A percentile compares a stretch with the other conserved stretches of the same genome.
Conservation (phyloP, 2,888 invertebrate genomes). For the Drosophila engyochracea region DNA sequence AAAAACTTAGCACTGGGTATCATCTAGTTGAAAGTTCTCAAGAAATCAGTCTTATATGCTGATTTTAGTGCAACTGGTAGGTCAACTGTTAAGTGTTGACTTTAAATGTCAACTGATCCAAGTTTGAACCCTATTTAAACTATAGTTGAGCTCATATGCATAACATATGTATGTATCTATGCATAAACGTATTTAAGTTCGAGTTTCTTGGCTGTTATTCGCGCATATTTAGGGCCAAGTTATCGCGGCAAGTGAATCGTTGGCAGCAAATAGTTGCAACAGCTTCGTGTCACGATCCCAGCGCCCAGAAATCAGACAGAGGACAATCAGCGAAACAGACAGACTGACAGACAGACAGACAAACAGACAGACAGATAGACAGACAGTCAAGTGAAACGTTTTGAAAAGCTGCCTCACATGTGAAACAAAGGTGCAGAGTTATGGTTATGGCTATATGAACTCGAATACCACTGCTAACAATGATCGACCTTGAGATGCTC, state of each 20-base stretch:
- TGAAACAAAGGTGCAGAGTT: slow-evolving; percentile 72
- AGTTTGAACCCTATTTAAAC: slow-evolving; percentile 32
- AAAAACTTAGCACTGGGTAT: slow-evolving; percentile 1
- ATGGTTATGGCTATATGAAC: slow-evolving; percentile 61
- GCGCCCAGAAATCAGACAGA: slow-evolving; percentile 65
- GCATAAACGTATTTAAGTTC: slow-evolving; percentile 15
- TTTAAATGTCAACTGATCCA: slow-evolving; percentile 48
- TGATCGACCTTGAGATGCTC: slow-evolving; percentile 1
- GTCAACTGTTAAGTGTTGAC: slow-evolving; percentile 38
- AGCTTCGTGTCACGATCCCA: slow-evolving; percentile 80
- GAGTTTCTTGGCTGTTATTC: slow-evolving; percentile 22
- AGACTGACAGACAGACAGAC: slow-evolving; percentile 1
- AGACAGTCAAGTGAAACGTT: slow-evolving; percentile 52
- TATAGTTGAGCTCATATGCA: slow-evolving; percentile 37
- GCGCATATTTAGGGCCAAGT: slow-evolving; percentile 55
- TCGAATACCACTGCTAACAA: not conserved
- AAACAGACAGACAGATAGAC: slow-evolving; percentile 20
- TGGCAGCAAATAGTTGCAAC: slow-evolving; percentile 75
- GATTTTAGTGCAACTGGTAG: slow-evolving; percentile 27
- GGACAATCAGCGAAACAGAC: slow-evolving; percentile 23
- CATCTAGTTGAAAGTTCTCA: not conserved
- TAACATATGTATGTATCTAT: slow-evolving; percentile 17
- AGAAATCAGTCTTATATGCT: not conserved
- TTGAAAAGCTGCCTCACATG: slow-evolving; percentile 59
- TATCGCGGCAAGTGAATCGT: slow-evolving; percentile 64